Evolutionary conservation across 2,113 vertebrate species (phyloP).

Genomic region (Myodes glareolus): DNA sequence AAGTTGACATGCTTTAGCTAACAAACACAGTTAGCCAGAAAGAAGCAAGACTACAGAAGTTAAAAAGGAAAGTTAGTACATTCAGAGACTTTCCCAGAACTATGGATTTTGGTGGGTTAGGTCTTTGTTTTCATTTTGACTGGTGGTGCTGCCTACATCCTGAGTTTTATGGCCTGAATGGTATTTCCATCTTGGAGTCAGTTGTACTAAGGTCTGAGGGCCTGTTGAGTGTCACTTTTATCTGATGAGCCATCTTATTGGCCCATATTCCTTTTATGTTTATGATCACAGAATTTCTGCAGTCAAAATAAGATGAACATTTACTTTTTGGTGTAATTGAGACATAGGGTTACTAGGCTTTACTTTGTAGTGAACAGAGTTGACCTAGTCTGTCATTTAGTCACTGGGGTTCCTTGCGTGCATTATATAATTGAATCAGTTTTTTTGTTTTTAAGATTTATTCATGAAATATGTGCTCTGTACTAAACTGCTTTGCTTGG

Average conservation of each 20-base stretch:
- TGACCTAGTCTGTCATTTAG: constrained; percentile 48
- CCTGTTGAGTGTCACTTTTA: background rate
- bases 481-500: constrained; percentile 32
- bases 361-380: constrained; percentile 9
- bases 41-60: background rate
- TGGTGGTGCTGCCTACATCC: too few species aligned
- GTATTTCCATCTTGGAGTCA: background rate
- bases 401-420: constrained; percentile 15
- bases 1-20: background rate
- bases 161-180: background rate
- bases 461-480: constrained; percentile 42
- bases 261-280: background rate
- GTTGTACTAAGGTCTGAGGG: background rate
- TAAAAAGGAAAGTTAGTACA: background rate
- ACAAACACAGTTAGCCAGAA: background rate
- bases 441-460: constrained; percentile 50
- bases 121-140: background rate
- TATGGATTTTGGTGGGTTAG: background rate
- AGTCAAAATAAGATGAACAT: constrained; percentile 29
- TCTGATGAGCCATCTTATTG: background rate
- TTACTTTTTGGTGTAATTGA: constrained; percentile 53
- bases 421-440: background rate
- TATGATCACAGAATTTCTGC: constrained; percentile 57
- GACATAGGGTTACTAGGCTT: background rate
- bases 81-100: background rate